Evolutionary conservation across 2,113 vertebrate species (phyloP), one percentile per base, ranked within the genome.

Genomic region (Peromyscus californicus): DNA sequence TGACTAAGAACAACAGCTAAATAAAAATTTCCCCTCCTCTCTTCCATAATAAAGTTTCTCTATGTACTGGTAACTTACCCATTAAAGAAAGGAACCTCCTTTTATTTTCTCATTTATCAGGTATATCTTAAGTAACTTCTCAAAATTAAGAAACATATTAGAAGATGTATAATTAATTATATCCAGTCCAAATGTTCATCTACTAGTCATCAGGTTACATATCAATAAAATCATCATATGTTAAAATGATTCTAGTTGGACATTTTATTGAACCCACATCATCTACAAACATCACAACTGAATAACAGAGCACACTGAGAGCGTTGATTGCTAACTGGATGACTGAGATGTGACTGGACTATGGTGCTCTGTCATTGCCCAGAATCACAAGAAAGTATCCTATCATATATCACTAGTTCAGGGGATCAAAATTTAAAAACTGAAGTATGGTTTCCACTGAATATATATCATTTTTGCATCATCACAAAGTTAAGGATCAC

Each of bases 1-100:
- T 59, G 83, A 93, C 70, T 93, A 80, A 95, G 80, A 94, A 89
- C 57, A 31, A 80, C 33, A 92, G 93, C 79, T 97, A 88, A 92
- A 94, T 90, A 97, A 92, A 96, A 7, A 90, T 76, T 93, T 80
- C 76, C 24, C 3, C 8, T 67, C 45, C 33, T 94, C 86, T 84
- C 16, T 89, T 89, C 78, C 82, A 89, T 33, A 88, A 93, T 2
- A 29, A 87, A 86, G 57, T 1, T 63, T 70, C 10, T 36, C 48
- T 89, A 15, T 82, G 12, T 29, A 33, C 22, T 59, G 54, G 39
- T 45, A 90, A 88, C 13, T 8, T 45, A 48, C 21, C 88, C 10
- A 31, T 79, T 90, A 90, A 89, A 92, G 29, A 95, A 13, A 95
- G 76, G 13, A 1, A 29, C 3, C 39, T 75, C 63, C 21, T 79